phyloP scores from a whole-genome alignment of 2,113 vertebrate species.

The Albula glossodonta region DNA sequence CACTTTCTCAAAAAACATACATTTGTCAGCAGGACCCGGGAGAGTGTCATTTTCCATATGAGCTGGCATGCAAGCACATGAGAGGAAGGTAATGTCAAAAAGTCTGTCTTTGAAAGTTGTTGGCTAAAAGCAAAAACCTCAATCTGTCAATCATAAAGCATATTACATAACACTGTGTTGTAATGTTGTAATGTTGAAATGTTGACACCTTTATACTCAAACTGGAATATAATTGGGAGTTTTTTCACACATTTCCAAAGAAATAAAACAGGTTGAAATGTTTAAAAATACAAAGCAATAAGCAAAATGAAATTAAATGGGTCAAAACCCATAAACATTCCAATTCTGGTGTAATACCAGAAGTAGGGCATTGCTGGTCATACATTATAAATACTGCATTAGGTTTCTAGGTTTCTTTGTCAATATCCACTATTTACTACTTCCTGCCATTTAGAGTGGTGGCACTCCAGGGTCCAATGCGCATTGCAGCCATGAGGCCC shows the following conservation, averaged over 20 bases:
- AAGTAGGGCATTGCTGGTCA: not conserved
- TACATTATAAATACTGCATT: not conserved
- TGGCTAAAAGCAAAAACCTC: slow-evolving; percentile 2
- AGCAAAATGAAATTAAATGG: not conserved
- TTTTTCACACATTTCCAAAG: not conserved
- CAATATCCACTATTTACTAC: not conserved
- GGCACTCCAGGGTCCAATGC: not conserved
- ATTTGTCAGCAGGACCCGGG: not conserved
- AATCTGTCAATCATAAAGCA: not conserved
- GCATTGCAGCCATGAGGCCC: not conserved
- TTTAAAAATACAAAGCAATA: not conserved
- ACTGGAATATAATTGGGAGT: not conserved
- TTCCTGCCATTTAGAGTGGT: not conserved
- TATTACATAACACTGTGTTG: not conserved
- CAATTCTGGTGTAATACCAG: not conserved
- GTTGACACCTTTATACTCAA: not conserved
- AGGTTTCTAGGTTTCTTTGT: not conserved
- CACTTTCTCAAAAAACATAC: not conserved
- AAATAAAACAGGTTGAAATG: not conserved
- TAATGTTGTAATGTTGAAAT: not conserved
- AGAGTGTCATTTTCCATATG: not conserved
- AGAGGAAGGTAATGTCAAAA: not conserved
- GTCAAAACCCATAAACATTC: not conserved
- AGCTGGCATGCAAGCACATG: not conserved
- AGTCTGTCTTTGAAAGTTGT: not conserved